These are phyloP conservation scores for Selene dorsalis DNA, from an alignment of 2,797 vertebrate genomes.

Conservation along the genomic window DNA sequence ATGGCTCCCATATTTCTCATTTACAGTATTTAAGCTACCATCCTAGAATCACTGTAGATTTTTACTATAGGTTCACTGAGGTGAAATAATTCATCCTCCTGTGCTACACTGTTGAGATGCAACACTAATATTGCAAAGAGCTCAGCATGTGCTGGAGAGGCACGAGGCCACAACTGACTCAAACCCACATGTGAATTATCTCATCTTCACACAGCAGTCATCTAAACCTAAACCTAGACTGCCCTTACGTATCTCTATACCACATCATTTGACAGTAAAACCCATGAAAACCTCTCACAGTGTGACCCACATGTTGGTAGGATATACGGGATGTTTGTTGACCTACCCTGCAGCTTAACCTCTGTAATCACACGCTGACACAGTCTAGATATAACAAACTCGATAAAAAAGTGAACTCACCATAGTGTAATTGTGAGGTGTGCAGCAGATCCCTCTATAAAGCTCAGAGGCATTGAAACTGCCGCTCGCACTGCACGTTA, in stretches of 20 bases:
- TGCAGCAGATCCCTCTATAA: not conserved
- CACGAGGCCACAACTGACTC: constrained; percentile 3
- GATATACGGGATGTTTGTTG: too few relatives aligned
- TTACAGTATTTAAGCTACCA: too few relatives aligned
- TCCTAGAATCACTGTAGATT: too few relatives aligned
- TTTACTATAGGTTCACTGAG: too few relatives aligned
- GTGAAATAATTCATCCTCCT: too few relatives aligned
- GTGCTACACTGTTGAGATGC: not conserved
- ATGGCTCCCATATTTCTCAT: too few relatives aligned
- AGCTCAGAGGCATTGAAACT: not conserved
- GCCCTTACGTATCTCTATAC: not conserved
- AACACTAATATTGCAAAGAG: not conserved
- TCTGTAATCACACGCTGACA: not conserved
- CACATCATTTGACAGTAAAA: not conserved
- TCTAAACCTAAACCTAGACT: not conserved
- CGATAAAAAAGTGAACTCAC: constrained; percentile 44
- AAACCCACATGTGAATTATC: constrained; percentile 12
- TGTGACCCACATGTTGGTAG: too few relatives aligned
- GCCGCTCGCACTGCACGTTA: fast-evolving
- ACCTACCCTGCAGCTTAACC: too few relatives aligned
- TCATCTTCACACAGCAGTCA: not conserved
- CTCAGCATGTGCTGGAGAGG: not conserved
- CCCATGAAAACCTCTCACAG: too few relatives aligned
- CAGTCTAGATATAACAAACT: not conserved
- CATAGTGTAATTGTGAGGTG: constrained; percentile 2